A percentile compares a stretch with the other conserved stretches of the same genome.
phyloP scores from a whole-genome alignment of 2,888 invertebrate species.

The Parnassius mnemosyne region DNA sequence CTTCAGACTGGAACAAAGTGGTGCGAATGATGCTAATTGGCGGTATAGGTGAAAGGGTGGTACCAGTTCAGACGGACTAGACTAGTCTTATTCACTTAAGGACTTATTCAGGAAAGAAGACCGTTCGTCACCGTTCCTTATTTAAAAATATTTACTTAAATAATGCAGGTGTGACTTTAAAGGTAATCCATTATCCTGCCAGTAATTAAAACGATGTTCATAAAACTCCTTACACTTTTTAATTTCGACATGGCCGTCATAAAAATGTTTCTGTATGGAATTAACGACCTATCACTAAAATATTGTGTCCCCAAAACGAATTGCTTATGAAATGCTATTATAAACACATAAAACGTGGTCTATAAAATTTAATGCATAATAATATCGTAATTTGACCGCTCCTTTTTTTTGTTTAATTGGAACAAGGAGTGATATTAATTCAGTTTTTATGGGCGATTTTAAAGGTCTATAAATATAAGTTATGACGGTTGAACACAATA shows the following conservation, averaged over 20 bases:
- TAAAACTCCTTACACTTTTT: constrained; percentile 25
- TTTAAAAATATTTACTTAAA: constrained; percentile 2
- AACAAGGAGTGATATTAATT: constrained; percentile 21
- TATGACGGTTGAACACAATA: constrained; percentile 19
- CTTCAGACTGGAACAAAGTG: too few relatives aligned
- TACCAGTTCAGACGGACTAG: too few relatives aligned
- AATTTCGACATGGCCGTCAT: constrained; percentile 29
- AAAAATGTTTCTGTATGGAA: constrained; percentile 30
- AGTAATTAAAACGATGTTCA: constrained; percentile 26
- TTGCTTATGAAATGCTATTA: constrained; percentile 38
- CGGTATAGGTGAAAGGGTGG: too few relatives aligned
- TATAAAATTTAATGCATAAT: constrained; percentile 33
- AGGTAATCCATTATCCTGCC: constrained; percentile 17
- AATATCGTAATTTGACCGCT: constrained; percentile 31
- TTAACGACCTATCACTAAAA: constrained; percentile 40
- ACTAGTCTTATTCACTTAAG: too few relatives aligned
- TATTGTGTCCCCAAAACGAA: constrained; percentile 38
- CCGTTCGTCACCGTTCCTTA: background rate
- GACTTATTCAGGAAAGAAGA: too few relatives aligned
- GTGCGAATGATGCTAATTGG: too few relatives aligned
- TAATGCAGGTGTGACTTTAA: constrained; percentile 17
- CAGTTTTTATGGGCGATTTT: constrained; percentile 23
- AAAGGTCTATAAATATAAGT: constrained; percentile 25
- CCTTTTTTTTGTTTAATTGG: constrained; percentile 28
- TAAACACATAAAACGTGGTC: constrained; percentile 35